These are phyloP conservation scores for Siderastrea siderea DNA, from an alignment of 92 coral and sea anemone species.

Conservation along the genomic window DNA sequence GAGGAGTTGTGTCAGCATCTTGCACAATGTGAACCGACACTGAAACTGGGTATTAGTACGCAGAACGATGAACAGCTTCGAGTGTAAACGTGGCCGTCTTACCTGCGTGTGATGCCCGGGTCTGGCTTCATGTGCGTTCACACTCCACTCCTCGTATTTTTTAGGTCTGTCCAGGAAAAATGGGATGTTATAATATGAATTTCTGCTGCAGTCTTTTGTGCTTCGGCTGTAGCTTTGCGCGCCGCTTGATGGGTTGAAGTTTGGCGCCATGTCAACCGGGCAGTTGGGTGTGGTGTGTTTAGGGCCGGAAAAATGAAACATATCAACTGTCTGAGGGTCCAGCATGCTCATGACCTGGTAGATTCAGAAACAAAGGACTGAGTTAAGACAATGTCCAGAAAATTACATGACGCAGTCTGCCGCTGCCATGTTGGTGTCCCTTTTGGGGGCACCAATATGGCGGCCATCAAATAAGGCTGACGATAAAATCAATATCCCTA, in stretches of 20 bases:
- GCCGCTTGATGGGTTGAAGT: constrained; percentile 79
- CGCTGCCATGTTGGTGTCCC: too few species aligned
- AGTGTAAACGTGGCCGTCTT: not conserved
- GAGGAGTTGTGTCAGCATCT: too few species aligned
- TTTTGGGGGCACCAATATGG: too few species aligned
- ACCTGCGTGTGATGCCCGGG: constrained; percentile 98
- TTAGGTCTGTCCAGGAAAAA: constrained; percentile 85
- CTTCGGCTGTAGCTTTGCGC: constrained; percentile 77
- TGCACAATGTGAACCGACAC: too few species aligned
- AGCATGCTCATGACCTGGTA: constrained; percentile 83
- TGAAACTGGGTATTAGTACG: too few species aligned
- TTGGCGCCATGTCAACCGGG: constrained; percentile 80
- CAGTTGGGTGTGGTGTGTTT: constrained; percentile 91
- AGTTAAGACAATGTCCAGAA: not conserved
- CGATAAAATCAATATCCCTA: too few species aligned
- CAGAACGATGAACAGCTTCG: too few species aligned
- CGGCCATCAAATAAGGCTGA: too few species aligned
- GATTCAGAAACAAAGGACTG: not conserved
- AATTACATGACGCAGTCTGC: not conserved
- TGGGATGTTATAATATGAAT: constrained; percentile 77
- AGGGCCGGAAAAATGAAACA: constrained; percentile 83
- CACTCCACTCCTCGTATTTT: constrained; percentile 74
- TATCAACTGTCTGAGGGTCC: constrained; percentile 73
- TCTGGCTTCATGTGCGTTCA: constrained; percentile 89
- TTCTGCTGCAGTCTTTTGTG: constrained; percentile 46